phyloP scores from a whole-genome alignment of 1,140 invertebrate genomes.

The Trachymyrmex septentrionalis region DNA sequence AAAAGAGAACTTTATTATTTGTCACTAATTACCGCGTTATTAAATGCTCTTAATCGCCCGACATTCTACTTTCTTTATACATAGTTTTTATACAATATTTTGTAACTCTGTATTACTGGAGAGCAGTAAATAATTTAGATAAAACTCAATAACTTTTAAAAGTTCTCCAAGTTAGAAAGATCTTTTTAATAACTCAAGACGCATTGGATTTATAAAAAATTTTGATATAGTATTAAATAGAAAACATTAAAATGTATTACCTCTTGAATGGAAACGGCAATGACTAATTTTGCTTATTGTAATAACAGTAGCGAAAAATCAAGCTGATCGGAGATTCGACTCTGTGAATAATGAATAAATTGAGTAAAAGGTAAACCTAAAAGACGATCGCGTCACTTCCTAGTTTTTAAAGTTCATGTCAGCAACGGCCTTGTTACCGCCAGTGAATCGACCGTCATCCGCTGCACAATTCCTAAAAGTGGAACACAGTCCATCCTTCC shows the following conservation, averaged over 20 bases:
- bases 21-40: too few species aligned
- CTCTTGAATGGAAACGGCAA: not conserved
- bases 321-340: not conserved
- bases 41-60: too few species aligned
- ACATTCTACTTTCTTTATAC: too few species aligned
- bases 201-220: not conserved
- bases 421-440: slow-evolving; percentile 77
- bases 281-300: slow-evolving; percentile 22
- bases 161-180: too few species aligned
- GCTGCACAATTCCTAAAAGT: slow-evolving; percentile 77
- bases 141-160: too few species aligned
- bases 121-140: too few species aligned
- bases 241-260: not conserved
- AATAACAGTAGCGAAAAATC: slow-evolving; percentile 28
- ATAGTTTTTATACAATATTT: too few species aligned
- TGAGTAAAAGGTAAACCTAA: not conserved
- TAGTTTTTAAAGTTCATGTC: slow-evolving; percentile 76
- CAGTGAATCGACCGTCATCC: slow-evolving; percentile 74
- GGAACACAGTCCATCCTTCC: slow-evolving; percentile 85
- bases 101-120: too few species aligned
- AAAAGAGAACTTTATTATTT: too few species aligned
- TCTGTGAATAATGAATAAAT: slow-evolving; percentile 2
- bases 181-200: too few species aligned
- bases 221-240: not conserved
- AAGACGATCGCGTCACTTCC: slow-evolving; percentile 69